Base-by-base conservation (phyloP, 2,888 invertebrate species). In the Oscheius sp. region DNA sequence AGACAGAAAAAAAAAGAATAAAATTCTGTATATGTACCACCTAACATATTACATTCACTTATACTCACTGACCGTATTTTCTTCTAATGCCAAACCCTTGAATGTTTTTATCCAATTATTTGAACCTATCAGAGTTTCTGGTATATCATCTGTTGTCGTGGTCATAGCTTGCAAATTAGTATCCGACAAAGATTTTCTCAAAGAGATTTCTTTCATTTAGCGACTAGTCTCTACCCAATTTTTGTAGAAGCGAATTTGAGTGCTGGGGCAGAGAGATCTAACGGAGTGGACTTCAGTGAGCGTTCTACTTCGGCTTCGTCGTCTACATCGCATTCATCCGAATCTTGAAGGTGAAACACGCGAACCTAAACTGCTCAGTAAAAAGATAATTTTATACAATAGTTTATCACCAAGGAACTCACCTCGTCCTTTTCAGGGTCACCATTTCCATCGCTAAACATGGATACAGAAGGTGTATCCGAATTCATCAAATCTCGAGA, bases 321-420 rank as follows among this genome's bases (percentile, higher is more conserved):
- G 25, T 66, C 55, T 6, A 35, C 3, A 16, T 56, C 64, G 1
- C 29, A 49, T 18, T 72, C 72, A 16, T 66, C 72, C n/a, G 45
- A 45, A 66, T 79, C 79, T 9, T 61, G 58, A 2, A 74, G 74
- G 25, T 78, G 64, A 45, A 80, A 80, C 9, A 80, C 64, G 45
- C 76, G 71, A 2, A 74, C 52, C 74, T 74, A 23, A 59, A 71
- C 25, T n/a, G 27, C 1, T 25, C 16, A 29, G 64, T 13, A 45
- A 29, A 25, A 29, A 16, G n/a, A n/a, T n/a, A n/a, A n/a, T n/a
- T n/a, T n/a, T n/a, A n/a, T n/a, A n/a, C n/a, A n/a, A n/a, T n/a
- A n/a, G n/a, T n/a, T n/a, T n/a, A n/a, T n/a, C n/a, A n/a, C 12
- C 9, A n/a, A 13, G 21, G 27, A 9, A 52, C 49, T 6, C 59